Evolutionary conservation across 1,140 invertebrate species (phyloP), one percentile per base, ranked within the genome.

Genomic region (Lepidurus arcticus): DNA sequence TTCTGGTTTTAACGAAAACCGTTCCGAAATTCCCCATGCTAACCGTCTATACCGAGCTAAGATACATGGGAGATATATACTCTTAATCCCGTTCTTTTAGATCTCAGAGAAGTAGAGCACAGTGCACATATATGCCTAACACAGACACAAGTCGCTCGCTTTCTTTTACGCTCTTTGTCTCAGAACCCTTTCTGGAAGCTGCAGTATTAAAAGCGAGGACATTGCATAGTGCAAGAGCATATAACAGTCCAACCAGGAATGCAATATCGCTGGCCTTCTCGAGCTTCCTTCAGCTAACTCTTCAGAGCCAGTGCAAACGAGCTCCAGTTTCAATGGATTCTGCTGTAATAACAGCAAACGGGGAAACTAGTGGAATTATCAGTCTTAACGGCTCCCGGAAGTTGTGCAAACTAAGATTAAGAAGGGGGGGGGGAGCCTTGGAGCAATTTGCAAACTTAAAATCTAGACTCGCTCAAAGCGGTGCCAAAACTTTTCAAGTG

Each of bases 231-330:
- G 9, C 53, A 65, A 65, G 21, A 65, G 53, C 16, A 21, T n/a
- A 5, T n/a, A 13, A 65, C 53, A 47, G 1, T 11, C n/a, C 0
- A 13, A 65, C 16, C 53, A 65, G 53, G 53, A 65, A 65, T 65
- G 53, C 53, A 65, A 65, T 65, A 65, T 65, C 53, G 9, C 53
- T 65, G 53, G 53, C 53, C 53, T 65, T 65, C 53, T 65, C 16
- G 13, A 65, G 53, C 53, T 65, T 65, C 6, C 53, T 65, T 16
- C 16, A 16, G 53, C 53, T n/a, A 65, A 65, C 53, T 11, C 53
- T 16, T 65, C 16, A 65, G 53, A 21, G 53, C 21, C 53, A 65
- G 16, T 65, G 13, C 8, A 13, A 65, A 65, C 9, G 6, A 65
- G 53, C 53, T 7, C 16, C 21, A 7, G 16, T 65, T 65, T 65